Percentiles rank a stretch among this genome's conserved stretches.
These are phyloP conservation scores for Manduca sexta DNA, from an alignment of 1,140 invertebrate genomes.

Conservation along the genomic window DNA sequence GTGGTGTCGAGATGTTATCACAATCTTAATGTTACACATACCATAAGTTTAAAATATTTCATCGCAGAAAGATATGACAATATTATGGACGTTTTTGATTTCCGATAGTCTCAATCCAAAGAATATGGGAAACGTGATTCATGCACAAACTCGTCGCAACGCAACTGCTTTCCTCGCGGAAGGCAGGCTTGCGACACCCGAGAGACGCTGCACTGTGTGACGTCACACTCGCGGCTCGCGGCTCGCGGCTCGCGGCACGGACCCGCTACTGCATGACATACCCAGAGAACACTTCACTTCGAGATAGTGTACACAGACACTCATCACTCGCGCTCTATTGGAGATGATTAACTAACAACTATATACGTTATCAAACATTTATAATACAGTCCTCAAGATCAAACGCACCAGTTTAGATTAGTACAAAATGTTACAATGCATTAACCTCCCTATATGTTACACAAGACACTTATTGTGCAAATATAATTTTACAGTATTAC, in stretches of 20 bases:
- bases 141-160: conserved; percentile 34
- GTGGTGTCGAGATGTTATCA: conserved; percentile 65
- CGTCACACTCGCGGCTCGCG: no score
- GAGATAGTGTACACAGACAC: background rate
- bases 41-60: conserved; percentile 17
- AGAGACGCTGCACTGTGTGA: conserved; percentile 5
- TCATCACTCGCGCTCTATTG: background rate
- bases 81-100: conserved; percentile 34
- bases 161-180: conserved; percentile 51
- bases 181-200: conserved; percentile 54
- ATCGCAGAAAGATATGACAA: conserved; percentile 18
- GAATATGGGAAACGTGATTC: conserved; percentile 55
- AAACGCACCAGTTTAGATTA: conserved; percentile 14
- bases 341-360: background rate
- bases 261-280: no score
- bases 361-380: background rate
- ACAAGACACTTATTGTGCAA: conserved; percentile 8
- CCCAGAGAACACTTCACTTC: no score
- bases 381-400: background rate
- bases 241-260: no score
- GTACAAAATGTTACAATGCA: conserved; percentile 15
- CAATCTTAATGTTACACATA: conserved; percentile 50
- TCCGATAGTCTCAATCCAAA: conserved; percentile 53
- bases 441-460: background rate
- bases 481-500: conserved; percentile 31